Percentiles rank a stretch among this genome's conserved stretches.
Conservation (phyloP, 2,888 invertebrate genomes). For the Penaeus monodon region DNA sequence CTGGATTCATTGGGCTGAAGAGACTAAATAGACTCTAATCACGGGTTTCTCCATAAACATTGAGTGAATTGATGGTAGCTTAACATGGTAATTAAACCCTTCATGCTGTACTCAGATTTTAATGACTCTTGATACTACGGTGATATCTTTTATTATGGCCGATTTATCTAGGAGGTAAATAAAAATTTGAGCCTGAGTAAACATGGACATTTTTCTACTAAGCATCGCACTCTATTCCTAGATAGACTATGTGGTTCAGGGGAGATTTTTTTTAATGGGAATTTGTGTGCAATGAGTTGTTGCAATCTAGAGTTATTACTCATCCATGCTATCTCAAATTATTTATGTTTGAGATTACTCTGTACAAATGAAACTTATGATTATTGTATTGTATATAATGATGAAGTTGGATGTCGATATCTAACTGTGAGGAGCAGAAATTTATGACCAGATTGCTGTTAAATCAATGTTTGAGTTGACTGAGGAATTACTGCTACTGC, state of each 20-base stretch:
- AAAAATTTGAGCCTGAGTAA: no score
- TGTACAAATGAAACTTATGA: conserved; percentile 51
- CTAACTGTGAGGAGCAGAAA: conserved; percentile 44
- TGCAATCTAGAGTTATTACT: conserved; percentile 42
- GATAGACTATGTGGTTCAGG: neutral
- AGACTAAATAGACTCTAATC: conserved; percentile 20
- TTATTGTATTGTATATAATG: conserved; percentile 42
- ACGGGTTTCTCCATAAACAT: conserved; percentile 27
- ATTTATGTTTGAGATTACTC: conserved; percentile 41
- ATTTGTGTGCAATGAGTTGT: conserved; percentile 50
- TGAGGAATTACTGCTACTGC: conserved; percentile 34
- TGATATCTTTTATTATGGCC: neutral
- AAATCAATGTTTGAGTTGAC: conserved; percentile 29
- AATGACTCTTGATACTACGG: neutral
- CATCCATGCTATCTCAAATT: conserved; percentile 46
- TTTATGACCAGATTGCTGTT: conserved; percentile 39
- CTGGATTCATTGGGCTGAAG: conserved; percentile 10
- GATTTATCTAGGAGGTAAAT: conserved; percentile 5
- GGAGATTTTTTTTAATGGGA: conserved; percentile 4
- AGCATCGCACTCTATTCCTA: neutral
- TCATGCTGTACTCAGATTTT: conserved; percentile 6
- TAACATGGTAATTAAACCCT: conserved; percentile 4
- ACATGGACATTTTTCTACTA: conserved; percentile 1
- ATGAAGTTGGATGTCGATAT: conserved; percentile 28
- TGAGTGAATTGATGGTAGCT: conserved; percentile 26